Conservation (phyloP, 2,113 vertebrate species). For the Anser cygnoides region DNA sequence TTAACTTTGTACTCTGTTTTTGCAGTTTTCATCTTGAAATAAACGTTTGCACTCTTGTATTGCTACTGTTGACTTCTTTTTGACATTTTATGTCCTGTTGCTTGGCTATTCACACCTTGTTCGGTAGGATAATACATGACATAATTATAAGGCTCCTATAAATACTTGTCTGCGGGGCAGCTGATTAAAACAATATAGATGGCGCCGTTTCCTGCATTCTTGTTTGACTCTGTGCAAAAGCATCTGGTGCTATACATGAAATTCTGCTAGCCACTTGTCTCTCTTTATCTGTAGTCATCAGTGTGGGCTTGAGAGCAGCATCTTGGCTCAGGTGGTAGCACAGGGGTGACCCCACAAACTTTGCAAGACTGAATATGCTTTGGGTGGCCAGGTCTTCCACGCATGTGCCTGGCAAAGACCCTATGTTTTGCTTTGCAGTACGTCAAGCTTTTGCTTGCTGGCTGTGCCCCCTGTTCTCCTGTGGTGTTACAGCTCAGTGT, state of each 20-base stretch:
- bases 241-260: background rate
- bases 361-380: background rate
- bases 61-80: background rate
- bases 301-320: background rate
- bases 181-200: too few species aligned
- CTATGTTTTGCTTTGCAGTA: background rate
- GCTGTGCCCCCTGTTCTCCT: background rate
- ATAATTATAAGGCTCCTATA: rapidly evolving
- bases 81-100: background rate
- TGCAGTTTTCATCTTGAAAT: background rate
- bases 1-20: background rate
- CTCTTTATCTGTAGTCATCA: background rate
- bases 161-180: background rate
- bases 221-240: background rate
- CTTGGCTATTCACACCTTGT: background rate
- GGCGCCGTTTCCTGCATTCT: background rate
- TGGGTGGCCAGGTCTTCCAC: background rate
- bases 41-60: background rate
- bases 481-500: background rate
- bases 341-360: background rate
- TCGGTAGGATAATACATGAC: background rate
- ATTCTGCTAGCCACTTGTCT: background rate
- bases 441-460: background rate
- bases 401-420: background rate
- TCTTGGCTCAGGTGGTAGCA: background rate